These are phyloP conservation scores for Montipora capricornis DNA, from an alignment of 64 coral and sea anemone genomes.

Conservation along the genomic window DNA sequence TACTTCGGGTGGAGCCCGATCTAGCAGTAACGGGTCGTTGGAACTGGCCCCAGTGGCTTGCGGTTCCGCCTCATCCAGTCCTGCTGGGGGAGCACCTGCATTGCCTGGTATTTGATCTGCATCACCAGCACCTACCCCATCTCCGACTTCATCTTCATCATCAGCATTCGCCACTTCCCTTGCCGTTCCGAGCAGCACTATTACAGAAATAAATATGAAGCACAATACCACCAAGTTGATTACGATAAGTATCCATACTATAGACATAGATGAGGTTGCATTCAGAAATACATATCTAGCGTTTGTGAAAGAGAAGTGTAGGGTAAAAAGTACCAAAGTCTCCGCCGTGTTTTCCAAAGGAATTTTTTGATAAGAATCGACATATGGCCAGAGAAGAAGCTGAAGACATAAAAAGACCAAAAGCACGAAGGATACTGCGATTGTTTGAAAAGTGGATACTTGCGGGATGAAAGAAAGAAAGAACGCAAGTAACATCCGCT, in stretches of 20 bases:
- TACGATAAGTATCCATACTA: constrained; percentile 32
- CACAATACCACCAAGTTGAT: background rate
- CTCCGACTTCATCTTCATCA: no score
- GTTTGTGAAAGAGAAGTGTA: constrained; percentile 52
- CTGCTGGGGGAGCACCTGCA: no score
- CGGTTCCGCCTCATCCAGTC: no score
- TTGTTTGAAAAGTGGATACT: constrained; percentile 40
- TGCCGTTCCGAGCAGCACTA: constrained; percentile 32
- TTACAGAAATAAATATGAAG: constrained; percentile 32
- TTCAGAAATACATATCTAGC: constrained; percentile 5
- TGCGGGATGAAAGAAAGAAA: constrained; percentile 38
- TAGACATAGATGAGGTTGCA: background rate
- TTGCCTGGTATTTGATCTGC: no score
- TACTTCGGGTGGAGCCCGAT: no score
- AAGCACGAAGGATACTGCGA: constrained; percentile 37
- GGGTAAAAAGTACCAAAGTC: constrained; percentile 22
- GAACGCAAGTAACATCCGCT: constrained; percentile 55
- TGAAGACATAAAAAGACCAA: constrained; percentile 44
- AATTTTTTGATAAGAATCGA: background rate
- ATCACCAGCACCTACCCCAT: no score
- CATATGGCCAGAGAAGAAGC: constrained; percentile 29
- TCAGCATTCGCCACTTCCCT: no score
- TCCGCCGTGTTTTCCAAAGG: constrained; percentile 51
- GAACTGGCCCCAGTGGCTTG: no score
- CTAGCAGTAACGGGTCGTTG: no score